Percentiles rank a stretch among this genome's conserved stretches.
phyloP scores from a whole-genome alignment of 53 echinoderm and acorn worm genomes.

The Holothuria leucospilota region DNA sequence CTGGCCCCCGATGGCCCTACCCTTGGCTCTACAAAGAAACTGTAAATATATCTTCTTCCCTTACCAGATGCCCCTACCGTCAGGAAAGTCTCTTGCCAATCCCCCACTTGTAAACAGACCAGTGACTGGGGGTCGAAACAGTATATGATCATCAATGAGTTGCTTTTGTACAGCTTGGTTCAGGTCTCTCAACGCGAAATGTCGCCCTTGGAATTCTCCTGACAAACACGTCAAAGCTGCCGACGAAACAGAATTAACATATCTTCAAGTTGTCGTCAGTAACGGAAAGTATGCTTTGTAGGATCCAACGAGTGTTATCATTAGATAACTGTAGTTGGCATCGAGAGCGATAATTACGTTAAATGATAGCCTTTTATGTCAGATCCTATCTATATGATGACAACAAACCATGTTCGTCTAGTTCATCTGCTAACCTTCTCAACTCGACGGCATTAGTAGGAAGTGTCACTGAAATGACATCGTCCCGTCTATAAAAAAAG shows the following conservation, averaged over 20 bases:
- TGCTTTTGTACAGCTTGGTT: conserved; percentile 60
- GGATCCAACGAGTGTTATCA: conserved; percentile 65
- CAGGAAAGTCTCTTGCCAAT: conserved; percentile 75
- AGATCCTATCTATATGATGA: too few relatives aligned
- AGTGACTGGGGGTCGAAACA: conserved; percentile 72
- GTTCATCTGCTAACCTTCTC: too few relatives aligned
- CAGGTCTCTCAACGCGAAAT: conserved; percentile 70
- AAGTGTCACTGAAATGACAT: too few relatives aligned
- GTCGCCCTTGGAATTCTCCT: conserved; percentile 58
- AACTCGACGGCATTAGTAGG: too few relatives aligned
- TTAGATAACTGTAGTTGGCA: conserved; percentile 63
- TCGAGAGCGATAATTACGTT: conserved; percentile 28
- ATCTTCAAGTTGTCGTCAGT: too few relatives aligned
- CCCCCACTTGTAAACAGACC: conserved; percentile 59
- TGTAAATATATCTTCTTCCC: too few relatives aligned
- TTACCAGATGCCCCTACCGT: conserved; percentile 75
- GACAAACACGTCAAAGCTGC: conserved; percentile 48
- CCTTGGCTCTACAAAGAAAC: too few relatives aligned
- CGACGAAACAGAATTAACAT: conserved; percentile 64
- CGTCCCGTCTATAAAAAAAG: too few relatives aligned
- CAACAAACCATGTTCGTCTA: too few relatives aligned
- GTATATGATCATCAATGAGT: conserved; percentile 74
- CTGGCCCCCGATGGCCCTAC: too few relatives aligned
- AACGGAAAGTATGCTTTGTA: too few relatives aligned
- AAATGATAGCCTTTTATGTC: too few relatives aligned